Base-by-base conservation (phyloP, 2,113 vertebrate genomes). In the Bombycilla garrulus region DNA sequence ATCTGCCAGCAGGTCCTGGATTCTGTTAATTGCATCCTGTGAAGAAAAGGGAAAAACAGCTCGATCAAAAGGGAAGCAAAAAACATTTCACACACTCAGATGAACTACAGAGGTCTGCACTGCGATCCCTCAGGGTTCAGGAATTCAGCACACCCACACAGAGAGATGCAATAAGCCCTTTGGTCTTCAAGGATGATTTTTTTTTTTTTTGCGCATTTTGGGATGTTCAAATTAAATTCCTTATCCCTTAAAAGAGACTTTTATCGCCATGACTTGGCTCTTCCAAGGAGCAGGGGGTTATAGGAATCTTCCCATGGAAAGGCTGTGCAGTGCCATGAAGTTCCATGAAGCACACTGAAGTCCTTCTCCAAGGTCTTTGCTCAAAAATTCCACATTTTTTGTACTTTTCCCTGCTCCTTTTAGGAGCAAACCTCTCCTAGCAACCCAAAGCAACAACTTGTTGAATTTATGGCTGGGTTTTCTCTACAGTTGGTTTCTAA, bases 1-100 rank as follows among this genome's bases (percentile, higher is more conserved):
- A 19, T 99, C 98, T 24, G 99, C 98, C 65, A 99, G 94, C 94
- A 99, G 97, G 92, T 99, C 98, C 97, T 99, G 99, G 88, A 99
- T 98, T 80, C 99, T 98, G 94, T 90, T 97, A 70, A 99, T 99
- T 22, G 99, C 98, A n/a, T 99, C 99, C 98, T 99, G 81, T 58
- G 86, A 48, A 67, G 56, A 72, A 64, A 38, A 51, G 42, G 17
- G 19, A 86, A 2, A 11, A 88, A 91, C 12, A 81, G 61, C n/a
- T 4, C 12, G 31, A 82, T 96, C 76, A 93, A 78, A 81, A 86
- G 44, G 38, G 36, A 81, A 25, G 69, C 60, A 94, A 47, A 70
- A 54, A 40, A 11, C 12, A 48, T 45, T 65, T 40, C 76, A 45
- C 6, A 1, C 2, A 5, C 74, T 87, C 72, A 91, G 77, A 64